Percentiles rank a stretch among this genome's conserved stretches.
These are phyloP conservation scores for Tympanuchus pallidicinctus DNA, from an alignment of 2,113 vertebrate genomes.

Conservation along the genomic window DNA sequence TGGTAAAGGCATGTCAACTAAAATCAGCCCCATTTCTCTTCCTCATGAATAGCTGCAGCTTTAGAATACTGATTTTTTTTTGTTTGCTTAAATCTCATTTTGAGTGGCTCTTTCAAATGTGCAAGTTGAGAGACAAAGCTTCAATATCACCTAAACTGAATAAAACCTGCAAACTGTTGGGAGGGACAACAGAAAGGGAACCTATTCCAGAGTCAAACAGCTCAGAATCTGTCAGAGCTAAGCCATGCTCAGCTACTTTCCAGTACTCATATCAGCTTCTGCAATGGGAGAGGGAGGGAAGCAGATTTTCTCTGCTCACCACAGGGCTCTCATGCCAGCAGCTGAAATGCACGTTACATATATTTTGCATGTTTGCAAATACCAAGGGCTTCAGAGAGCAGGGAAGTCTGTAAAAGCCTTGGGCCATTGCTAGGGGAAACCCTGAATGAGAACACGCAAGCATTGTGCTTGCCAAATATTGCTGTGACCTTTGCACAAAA, in stretches of 20 bases:
- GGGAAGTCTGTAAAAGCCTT: not conserved
- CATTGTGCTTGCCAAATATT: not conserved
- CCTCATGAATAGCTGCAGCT: not conserved
- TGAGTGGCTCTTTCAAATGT: not conserved
- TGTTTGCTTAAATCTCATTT: not conserved
- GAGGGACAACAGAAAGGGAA: not conserved
- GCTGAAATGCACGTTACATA: not conserved
- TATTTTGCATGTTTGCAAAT: conserved; percentile 9
- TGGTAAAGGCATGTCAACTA: not conserved
- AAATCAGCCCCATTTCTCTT: not conserved
- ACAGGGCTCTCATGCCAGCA: not conserved
- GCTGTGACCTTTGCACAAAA: conserved; percentile 63
- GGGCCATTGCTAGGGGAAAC: not conserved
- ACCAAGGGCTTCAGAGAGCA: conserved; percentile 7
- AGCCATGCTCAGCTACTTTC: not conserved
- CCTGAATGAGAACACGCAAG: not conserved
- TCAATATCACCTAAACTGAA: not conserved
- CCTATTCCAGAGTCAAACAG: not conserved
- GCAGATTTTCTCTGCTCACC: not conserved
- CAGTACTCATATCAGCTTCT: fast-evolving
- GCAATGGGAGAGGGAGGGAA: not conserved
- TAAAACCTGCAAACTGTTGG: not conserved
- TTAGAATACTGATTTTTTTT: not conserved
- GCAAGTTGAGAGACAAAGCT: not conserved
- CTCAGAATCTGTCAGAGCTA: not conserved